Evolutionary conservation across 2,797 vertebrate genomes (phyloP), one percentile per base, ranked within the genome.

Genomic region (Mormyrus proboscirostris): DNA sequence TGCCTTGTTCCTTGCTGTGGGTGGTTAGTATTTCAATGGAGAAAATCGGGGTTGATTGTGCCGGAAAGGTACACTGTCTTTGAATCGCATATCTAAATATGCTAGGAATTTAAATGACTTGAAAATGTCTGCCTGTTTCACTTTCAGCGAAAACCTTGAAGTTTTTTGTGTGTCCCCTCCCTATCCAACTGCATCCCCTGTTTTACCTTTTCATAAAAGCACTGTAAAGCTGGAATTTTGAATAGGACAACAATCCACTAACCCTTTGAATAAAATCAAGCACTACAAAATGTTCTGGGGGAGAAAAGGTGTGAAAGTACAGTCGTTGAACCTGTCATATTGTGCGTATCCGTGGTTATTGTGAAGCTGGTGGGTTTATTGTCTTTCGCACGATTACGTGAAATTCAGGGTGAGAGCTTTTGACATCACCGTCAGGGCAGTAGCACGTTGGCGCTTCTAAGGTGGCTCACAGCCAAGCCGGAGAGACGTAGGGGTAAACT

Each of bases 11-110:
- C 33, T 38, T 38, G 10, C 19, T 49, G 19, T 49, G 19, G 41
- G 38, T 83, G 6, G 83, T 82, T n/a, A 91, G 90, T 92, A 93
- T 90, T 92, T 92, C 88, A 44, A 82, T 59, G 16, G 9, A 82
- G 85, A 89, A 85, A 87, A 91, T 90, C 85, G 88, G 89, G 88
- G 62, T 3, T 87, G 88, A 90, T 90, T 33, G 84, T 89, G 73
- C 86, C 65, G 88, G 89, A 55, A 90, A 92, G 87, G 88, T 49
- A 83, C 9, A 55, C 69, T 47, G 59, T 41, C 69, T 87, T 88
- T 90, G 41, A 49, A 83, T 22, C 2, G 6, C 41, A 19, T 50
- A 49, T 6, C 16, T 16, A 49, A 49, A 44, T 22, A 22, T 83
- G 44, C 44, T n/a, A 4, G 19, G 79, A 49, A 47, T 82, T 8